Conservation (phyloP, 2,797 vertebrate genomes). For the Limosa lapponica region DNA sequence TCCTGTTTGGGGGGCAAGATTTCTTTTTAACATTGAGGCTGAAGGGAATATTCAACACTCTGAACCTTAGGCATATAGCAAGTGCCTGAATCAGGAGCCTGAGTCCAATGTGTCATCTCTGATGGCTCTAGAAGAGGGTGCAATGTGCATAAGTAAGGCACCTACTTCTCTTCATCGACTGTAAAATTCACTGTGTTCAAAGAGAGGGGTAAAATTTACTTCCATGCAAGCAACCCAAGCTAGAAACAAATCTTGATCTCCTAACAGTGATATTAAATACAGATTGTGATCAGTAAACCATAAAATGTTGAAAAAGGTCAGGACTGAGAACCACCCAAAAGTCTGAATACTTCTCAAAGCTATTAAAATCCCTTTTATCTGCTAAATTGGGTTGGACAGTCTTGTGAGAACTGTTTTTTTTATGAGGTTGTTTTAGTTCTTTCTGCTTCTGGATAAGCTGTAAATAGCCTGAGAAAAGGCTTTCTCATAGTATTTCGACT, state of each 20-base stretch:
- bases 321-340: not conserved
- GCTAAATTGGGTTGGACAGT: not conserved
- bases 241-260: not conserved
- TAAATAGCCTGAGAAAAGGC: conserved; percentile 59
- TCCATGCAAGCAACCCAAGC: not conserved
- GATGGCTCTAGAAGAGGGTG: not conserved
- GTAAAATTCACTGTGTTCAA: not conserved
- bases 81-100: not conserved
- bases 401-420: conserved; percentile 17
- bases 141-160: accelerated
- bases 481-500: conserved; percentile 2
- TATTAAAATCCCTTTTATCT: not conserved
- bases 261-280: not conserved
- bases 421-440: not conserved
- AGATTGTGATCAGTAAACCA: not conserved
- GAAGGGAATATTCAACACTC: not conserved
- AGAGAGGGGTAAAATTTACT: not conserved
- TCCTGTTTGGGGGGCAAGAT: not conserved
- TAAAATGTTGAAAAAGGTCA: not conserved
- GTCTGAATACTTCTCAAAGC: not conserved
- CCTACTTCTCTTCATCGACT: not conserved
- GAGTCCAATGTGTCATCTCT: not conserved
- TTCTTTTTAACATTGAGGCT: not conserved
- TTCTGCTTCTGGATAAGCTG: conserved; percentile 38
- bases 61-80: not conserved